A percentile compares a stretch with the other conserved stretches of the same genome.
Evolutionary conservation across 1,140 invertebrate genomes (phyloP).

Genomic region (Hyles vespertilio): DNA sequence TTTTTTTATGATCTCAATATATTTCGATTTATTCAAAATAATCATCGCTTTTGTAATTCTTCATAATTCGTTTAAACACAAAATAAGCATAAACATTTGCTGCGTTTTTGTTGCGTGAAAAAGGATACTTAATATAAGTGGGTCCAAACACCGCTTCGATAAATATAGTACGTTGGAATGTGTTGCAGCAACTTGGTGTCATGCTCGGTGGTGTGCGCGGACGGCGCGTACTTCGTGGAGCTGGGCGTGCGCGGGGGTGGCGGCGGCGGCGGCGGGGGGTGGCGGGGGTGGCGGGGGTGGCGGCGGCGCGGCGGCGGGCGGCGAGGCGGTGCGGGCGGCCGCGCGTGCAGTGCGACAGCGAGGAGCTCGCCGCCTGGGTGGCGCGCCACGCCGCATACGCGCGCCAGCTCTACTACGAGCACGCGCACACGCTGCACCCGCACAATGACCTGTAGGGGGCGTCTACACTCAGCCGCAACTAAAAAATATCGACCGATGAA

Average conservation of each 20-base stretch:
- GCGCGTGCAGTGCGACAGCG: constrained; percentile 88
- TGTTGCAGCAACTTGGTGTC: constrained; percentile 77
- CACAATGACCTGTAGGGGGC: constrained; percentile 33
- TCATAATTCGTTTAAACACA: too few species aligned
- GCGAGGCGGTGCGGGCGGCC: constrained; percentile 81
- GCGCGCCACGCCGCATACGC: constrained; percentile 86
- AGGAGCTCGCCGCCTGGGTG: constrained; percentile 87
- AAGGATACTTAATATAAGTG: too few species aligned
- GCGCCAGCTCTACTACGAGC: constrained; percentile 90
- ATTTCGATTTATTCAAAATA: too few species aligned
- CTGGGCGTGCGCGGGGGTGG: constrained; percentile 82
- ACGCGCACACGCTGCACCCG: constrained; percentile 77
- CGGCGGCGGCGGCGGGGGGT: constrained; percentile 60
- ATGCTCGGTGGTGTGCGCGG: constrained; percentile 76
- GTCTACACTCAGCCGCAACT: neutral
- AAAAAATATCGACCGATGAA: too few species aligned
- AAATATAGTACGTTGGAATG: constrained; percentile 16
- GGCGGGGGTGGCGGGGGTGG: constrained; percentile 43
- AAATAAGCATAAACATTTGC: too few species aligned
- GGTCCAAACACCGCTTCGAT: too few species aligned
- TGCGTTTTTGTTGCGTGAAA: too few species aligned
- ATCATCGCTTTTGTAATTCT: too few species aligned
- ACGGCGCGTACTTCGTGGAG: constrained; percentile 84
- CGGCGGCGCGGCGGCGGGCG: constrained; percentile 80
- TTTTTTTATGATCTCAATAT: too few species aligned